Base-by-base conservation (phyloP, 2,888 invertebrate species). In the Volucella bombylans region DNA sequence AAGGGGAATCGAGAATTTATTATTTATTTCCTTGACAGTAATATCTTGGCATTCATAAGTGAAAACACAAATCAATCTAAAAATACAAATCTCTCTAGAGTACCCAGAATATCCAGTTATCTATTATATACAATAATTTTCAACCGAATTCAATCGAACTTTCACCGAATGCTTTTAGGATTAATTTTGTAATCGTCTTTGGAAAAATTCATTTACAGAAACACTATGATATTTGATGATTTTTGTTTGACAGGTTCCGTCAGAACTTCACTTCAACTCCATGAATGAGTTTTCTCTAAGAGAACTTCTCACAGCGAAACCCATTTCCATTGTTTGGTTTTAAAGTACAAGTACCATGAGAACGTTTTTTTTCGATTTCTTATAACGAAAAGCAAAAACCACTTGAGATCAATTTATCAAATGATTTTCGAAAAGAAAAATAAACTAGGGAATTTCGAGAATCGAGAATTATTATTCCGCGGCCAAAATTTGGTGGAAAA, bases 141-240 rank as follows among this genome's bases (percentile, higher is more conserved):
- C 49, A 65, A 67, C 50, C 59, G 15, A 52, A 55, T 49, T 18
- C 49, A 14, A 74, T 76, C 39, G 52, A 59, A 59, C 55, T 31
- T 59, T 43, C 15, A 68, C 59, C 59, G 50, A 62, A 78, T 69
- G 69, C 69, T 71, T 78, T 77, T 54, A 61, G 45, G 31, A 31
- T 31, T 18, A 47, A 62, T 54, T 68, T 62, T 47, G 15, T 31
- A 54, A 69, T 69, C 15, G 23, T 52, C 47, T 62, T 50, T 47
- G 31, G 3, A 43, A 43, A n/a, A 67, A 39, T 50, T 15, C 12
- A 62, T 45, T 31, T 2, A 49, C 39, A 61, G 18, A 43, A 11
- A 9, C 45, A 47, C 38, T 9, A 3, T 8, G 38, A 14, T 11
- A 59, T 45, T 52, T 52, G 15, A 3, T 8, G 38, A 14, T 11